These are phyloP conservation scores for Pocota personata DNA, from an alignment of 2,888 invertebrate genomes.

Conservation along the genomic window DNA sequence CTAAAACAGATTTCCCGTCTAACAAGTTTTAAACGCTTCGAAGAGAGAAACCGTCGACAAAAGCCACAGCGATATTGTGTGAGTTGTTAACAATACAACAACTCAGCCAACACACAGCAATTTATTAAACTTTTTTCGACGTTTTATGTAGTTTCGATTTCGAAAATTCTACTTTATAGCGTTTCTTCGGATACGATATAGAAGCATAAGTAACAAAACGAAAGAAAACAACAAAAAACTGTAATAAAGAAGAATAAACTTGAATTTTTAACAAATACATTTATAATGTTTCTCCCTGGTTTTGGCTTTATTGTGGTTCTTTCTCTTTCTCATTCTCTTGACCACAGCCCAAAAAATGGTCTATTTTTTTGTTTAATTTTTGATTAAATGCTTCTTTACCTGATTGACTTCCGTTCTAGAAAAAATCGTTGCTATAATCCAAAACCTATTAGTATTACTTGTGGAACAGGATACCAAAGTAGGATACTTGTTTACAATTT, in stretches of 20 bases:
- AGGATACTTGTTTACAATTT: constrained; percentile 61
- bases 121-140: neutral
- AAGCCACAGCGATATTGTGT: constrained; percentile 37
- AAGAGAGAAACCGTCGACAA: constrained; percentile 33
- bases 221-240: constrained; percentile 15
- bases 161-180: constrained; percentile 13
- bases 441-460: constrained; percentile 39
- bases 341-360: constrained; percentile 75
- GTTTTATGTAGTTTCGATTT: constrained; percentile 38
- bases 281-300: constrained; percentile 27
- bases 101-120: neutral
- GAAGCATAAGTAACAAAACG: constrained; percentile 18
- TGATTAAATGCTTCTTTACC: constrained; percentile 9
- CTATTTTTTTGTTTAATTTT: constrained; percentile 22
- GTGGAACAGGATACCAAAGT: constrained; percentile 16
- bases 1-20: constrained; percentile 56
- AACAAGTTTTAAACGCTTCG: constrained; percentile 47
- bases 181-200: constrained; percentile 23
- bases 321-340: constrained; percentile 50
- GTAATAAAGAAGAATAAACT: constrained; percentile 57
- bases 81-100: constrained; percentile 22
- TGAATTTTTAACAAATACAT: constrained; percentile 68
- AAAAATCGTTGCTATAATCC: neutral
- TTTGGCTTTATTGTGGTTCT: constrained; percentile 6
- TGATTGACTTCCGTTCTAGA: constrained; percentile 44